Base-by-base conservation (phyloP, 2,888 invertebrate genomes). In the Leptopilina myrica region DNA sequence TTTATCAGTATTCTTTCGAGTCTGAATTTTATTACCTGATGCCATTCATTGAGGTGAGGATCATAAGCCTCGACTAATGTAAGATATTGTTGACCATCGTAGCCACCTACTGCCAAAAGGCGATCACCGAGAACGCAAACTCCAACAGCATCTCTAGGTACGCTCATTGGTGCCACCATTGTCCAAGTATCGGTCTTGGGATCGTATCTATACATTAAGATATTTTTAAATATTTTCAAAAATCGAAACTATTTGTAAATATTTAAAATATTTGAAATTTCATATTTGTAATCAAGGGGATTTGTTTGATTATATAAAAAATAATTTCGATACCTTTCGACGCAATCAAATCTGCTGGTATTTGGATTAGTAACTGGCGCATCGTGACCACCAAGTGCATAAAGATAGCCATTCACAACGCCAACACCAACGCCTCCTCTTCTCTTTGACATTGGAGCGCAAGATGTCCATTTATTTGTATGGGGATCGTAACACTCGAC, bases 301-400 rank as follows among this genome's bases (percentile, higher is more conserved):
- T 64, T 75, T 33, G 1, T 56, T 64, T 14, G 4, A 33, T 33
- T 33, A 5, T 5, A 20, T 20, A 20, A 20, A 20, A 33, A 33
- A 33, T 15, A 9, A 43, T 43, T 64, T 11, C 12, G 15, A 46
- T 12, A 98, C 92, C 98, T 95, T 93, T 98, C 98, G 14, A 98
- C 97, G 88, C 97, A 98, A 86, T 97, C 96, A 85, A 97, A 96
- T 87, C 97, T 94, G 78, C 95, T 95, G 5, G 97, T 96, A 79
- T 95, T 94, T 0, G 96, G 96, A 92, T 96, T 96, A 87, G 96
- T 96, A 40, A 97, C 96, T 0, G 98, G 98, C 11, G 98, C 97
- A 92, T 98, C 98, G 92, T 98, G 97, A 0, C 98, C 98, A 46
- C 98, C 98, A 83, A 98, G 93, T 1, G 98, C 98, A 92, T 98